Evolutionary conservation across 2,888 invertebrate species (phyloP), one percentile per base, ranked within the genome.

Genomic region (Apomyelois bistriatella): DNA sequence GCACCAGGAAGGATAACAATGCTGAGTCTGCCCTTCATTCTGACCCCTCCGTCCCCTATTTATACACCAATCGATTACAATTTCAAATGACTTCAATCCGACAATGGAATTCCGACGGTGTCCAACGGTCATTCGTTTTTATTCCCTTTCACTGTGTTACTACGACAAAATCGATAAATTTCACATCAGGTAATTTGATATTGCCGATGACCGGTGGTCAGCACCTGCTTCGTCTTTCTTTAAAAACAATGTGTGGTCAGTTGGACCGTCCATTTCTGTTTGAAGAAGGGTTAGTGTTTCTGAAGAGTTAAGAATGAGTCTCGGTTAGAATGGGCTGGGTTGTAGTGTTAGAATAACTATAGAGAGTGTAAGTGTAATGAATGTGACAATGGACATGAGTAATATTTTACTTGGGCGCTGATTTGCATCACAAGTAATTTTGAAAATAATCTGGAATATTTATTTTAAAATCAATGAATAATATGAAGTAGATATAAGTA

Each of bases 131-230:
- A 32, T 12, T 12, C 7, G 28, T n/a, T 17, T 64, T 61, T 52
- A 57, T 63, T 65, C 56, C 64, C 59, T 63, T 54, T 62, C 67
- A 81, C 83, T 62, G 79, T 72, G 83, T 85, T 85, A 86, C 85
- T 69, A 9, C 60, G 68, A 79, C 83, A 77, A 63, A 62, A 59
- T 70, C 82, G 65, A 82, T 85, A 85, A 80, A 83, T 84, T 84
- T 81, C 79, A 74, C 83, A 82, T 81, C 76, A 69, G 62, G 85
- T 82, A 84, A 88, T 72, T 70, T 69, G 86, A 88, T 82, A 85
- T 72, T 70, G 69, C 64, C 60, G 68, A 66, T 84, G 86, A 88
- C 86, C 87, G 76, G 76, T 82, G 88, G 84, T 85, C 88, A 87
- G 59, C 85, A 85, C 85, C 85, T 85, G 85, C 75, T 59, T 63